A percentile compares a stretch with the other conserved stretches of the same genome.
These are phyloP conservation scores for Mesembrinibis cayennensis DNA, from an alignment of 2,113 vertebrate species.

Conservation along the genomic window DNA sequence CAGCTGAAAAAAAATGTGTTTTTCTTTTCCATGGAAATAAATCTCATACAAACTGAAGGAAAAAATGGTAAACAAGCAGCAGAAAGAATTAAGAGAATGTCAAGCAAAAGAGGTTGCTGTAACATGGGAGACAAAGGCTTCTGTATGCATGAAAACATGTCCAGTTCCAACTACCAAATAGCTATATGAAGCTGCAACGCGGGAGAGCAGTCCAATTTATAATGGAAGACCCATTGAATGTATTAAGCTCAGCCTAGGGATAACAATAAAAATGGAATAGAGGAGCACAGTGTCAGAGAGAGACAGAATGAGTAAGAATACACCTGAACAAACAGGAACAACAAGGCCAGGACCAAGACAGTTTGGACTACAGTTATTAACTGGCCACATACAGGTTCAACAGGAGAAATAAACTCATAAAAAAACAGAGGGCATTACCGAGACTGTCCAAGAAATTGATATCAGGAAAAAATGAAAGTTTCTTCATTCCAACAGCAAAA, in stretches of 20 bases:
- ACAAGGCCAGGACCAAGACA: neutral
- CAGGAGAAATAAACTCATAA: neutral
- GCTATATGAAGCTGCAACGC: rapidly evolving
- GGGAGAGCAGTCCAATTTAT: neutral
- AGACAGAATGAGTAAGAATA: neutral
- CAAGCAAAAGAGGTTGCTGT: neutral
- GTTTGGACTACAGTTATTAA: neutral
- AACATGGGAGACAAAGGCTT: neutral
- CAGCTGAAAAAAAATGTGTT: neutral
- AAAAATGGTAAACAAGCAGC: neutral
- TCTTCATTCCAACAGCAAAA: neutral
- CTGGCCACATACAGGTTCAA: neutral
- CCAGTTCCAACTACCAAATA: neutral
- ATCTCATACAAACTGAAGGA: neutral
- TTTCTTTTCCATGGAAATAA: neutral
- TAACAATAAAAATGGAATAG: neutral
- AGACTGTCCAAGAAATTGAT: neutral
- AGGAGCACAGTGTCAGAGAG: neutral
- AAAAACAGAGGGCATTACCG: neutral
- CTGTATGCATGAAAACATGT: neutral
- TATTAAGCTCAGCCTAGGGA: neutral
- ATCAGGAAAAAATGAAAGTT: neutral
- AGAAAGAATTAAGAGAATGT: neutral
- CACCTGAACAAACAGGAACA: neutral
- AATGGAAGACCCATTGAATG: neutral